Base-by-base conservation (phyloP, 1,140 invertebrate species). In the Diploscapter pachys region DNA sequence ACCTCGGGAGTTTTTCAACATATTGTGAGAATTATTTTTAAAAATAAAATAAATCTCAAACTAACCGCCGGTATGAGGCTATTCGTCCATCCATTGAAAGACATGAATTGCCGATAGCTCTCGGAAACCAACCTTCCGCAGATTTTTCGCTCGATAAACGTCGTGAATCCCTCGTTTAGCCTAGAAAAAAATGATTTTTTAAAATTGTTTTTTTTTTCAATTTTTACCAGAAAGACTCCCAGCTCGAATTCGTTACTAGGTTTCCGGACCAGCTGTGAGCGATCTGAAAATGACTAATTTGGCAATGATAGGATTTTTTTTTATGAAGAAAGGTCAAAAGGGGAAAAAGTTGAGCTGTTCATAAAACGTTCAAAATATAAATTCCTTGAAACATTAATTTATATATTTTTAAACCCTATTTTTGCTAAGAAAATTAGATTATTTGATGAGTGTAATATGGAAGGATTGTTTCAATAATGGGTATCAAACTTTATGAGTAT, bases 201-300 rank as follows among this genome's bases (percentile, higher is more conserved):
- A 62, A 31, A 31, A 31, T 55, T 13, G 51, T 50, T 51, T 5
- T n/a, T n/a, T 4, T 11, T 61, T 55, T 6, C 49, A 63, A 4
- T 48, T 77, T 80, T 72, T 77, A 89, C 95, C 95, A 97, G 87
- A 98, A 97, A 86, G 97, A 92, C 87, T 96, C 92, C 85, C 93
- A 95, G 85, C 93, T 95, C 65, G 88, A 88, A 86, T 96, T 96
- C 3, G 95, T 97, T 11, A 97, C 93, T 66, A 97, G 88, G 88
- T 97, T 97, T 63, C 93, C 93, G 8, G 94, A 96, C 95, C 95
- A 98, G 82, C 92, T 94, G 87, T 98, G 95, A 63, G 93, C 90
- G 81, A 97, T 96, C 88, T 31, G 31, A 31, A 31, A 31, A 31
- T 31, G 31, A 31, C 31, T 31, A 31, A 31, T 31, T 31, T 31